Percentiles rank a stretch among this genome's conserved stretches.
Conservation (phyloP, 2,888 invertebrate genomes). For the Homarus gammarus region DNA sequence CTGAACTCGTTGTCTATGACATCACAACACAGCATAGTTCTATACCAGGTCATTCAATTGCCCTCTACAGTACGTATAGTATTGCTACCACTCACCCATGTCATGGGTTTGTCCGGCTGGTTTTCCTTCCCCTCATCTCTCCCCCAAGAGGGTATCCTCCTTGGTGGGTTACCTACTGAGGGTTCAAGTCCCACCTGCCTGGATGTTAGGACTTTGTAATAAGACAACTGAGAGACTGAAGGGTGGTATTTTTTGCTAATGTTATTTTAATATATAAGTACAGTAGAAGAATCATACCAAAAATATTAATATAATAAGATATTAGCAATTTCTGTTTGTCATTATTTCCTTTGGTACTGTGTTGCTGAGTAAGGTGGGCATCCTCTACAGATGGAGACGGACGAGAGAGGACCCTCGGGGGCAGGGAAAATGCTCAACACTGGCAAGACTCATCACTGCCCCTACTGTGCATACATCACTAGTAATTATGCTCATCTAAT, state of each 20-base stretch:
- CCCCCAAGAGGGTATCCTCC: too few relatives aligned
- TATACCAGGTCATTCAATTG: too few relatives aligned
- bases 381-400: constrained; percentile 58
- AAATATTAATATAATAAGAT: neutral
- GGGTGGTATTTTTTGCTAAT: neutral
- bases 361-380: constrained; percentile 40
- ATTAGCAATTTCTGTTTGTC: neutral
- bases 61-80: too few relatives aligned
- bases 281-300: neutral
- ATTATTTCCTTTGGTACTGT: constrained; percentile 14
- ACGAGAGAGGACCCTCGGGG: constrained; percentile 35
- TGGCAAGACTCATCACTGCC: constrained; percentile 55
- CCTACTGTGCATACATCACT: constrained; percentile 58
- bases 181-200: too few relatives aligned
- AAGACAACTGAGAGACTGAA: neutral
- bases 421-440: constrained; percentile 29
- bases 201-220: too few relatives aligned
- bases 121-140: too few relatives aligned
- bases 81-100: too few relatives aligned
- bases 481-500: constrained; percentile 62
- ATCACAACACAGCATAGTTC: too few relatives aligned
- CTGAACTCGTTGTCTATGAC: too few relatives aligned
- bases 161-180: too few relatives aligned
- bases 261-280: neutral
- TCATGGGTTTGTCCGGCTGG: too few relatives aligned